phyloP scores from a whole-genome alignment of 2,797 vertebrate genomes.

The Enteromius radiatus region DNA sequence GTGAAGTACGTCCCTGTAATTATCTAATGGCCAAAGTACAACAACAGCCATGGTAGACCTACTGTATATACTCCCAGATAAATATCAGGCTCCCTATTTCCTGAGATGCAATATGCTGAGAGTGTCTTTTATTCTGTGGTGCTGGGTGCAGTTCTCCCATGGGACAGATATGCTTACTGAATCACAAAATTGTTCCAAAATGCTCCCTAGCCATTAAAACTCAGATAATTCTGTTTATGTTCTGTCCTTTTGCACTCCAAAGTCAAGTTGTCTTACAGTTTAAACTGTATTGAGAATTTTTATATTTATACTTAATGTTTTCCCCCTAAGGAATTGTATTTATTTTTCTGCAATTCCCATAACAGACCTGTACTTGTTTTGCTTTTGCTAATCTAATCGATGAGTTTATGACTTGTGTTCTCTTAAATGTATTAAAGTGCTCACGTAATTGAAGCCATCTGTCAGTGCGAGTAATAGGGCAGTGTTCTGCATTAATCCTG shows the following conservation, averaged over 20 bases:
- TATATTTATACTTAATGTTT: not conserved
- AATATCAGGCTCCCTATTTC: conserved; percentile 50
- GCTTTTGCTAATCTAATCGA: conserved; percentile 61
- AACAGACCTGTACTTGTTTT: conserved; percentile 49
- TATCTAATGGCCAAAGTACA: conserved; percentile 52
- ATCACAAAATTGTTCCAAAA: conserved; percentile 30
- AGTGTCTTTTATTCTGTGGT: conserved; percentile 39
- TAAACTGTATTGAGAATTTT: not conserved
- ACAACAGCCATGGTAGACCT: conserved; percentile 50
- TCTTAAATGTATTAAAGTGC: conserved; percentile 61
- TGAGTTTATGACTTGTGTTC: conserved; percentile 57
- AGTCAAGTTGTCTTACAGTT: conserved; percentile 1
- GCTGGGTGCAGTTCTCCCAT: conserved; percentile 47
- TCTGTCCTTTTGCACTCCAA: not conserved
- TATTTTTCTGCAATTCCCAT: conserved; percentile 45
- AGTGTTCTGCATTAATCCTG: conserved; percentile 60
- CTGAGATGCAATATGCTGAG: conserved; percentile 34
- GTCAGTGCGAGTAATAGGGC: conserved; percentile 53
- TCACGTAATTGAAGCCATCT: conserved; percentile 63
- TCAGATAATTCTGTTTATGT: conserved; percentile 2
- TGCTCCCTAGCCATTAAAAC: conserved; percentile 17
- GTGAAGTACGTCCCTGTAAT: conserved; percentile 57
- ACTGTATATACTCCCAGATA: conserved; percentile 21
- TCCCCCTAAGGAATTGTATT: not conserved
- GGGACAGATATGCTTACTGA: conserved; percentile 23